Evolutionary conservation across 1,140 invertebrate species (phyloP).

Genomic region (Drosophila saltans): DNA sequence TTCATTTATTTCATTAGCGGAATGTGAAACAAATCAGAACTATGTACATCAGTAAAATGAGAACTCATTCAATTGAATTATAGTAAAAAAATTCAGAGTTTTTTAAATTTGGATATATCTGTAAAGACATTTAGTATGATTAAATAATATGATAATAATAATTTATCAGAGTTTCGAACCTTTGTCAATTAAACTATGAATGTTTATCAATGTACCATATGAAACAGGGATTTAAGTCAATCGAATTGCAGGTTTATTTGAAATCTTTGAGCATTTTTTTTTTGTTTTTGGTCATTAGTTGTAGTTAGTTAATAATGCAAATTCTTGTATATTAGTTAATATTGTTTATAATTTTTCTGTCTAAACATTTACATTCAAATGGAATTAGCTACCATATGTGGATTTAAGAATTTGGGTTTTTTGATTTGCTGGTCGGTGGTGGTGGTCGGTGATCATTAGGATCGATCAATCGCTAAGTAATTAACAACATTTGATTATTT

Average conservation of each 20-base stretch:
- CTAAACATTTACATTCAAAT: constrained; percentile 50
- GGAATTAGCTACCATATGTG: background rate
- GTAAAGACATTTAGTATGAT: no score
- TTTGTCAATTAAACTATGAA: background rate
- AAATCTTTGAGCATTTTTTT: constrained; percentile 30
- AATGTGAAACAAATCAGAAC: no score
- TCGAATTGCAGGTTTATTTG: constrained; percentile 34
- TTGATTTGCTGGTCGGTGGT: background rate
- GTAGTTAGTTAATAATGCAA: constrained; percentile 35
- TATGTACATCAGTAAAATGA: no score
- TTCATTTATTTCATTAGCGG: no score
- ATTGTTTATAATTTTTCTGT: constrained; percentile 44
- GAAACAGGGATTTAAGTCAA: background rate
- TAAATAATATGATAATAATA: no score
- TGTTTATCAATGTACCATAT: no score
- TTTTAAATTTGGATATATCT: no score
- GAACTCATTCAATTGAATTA: no score
- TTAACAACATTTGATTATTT: constrained; percentile 33
- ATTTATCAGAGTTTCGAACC: no score
- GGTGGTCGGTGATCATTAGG: constrained; percentile 4
- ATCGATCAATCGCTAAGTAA: constrained; percentile 1
- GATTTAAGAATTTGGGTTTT: background rate
- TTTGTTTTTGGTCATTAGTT: constrained; percentile 49
- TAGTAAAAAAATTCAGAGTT: no score
- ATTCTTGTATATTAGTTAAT: constrained; percentile 24